Base-by-base conservation (phyloP, 2,888 invertebrate genomes). In the Acleris sparsana region DNA sequence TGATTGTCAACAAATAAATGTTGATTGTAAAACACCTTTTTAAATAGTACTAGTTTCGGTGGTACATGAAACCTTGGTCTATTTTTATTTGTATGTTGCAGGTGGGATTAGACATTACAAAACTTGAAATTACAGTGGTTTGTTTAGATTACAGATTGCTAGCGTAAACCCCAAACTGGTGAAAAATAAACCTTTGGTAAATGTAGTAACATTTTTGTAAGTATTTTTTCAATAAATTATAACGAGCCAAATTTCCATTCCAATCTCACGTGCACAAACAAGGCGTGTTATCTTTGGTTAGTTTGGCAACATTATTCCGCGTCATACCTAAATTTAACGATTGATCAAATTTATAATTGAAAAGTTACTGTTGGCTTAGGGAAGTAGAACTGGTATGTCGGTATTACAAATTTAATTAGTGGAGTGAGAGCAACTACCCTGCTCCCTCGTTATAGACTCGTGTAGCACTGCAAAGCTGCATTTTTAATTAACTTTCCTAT, bases 361-460 rank as follows among this genome's bases (percentile, higher is more conserved):
- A 74, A 77, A 76, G 73, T 79, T 77, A 72, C 68, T 75, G 76
- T 77, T 76, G 70, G 72, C 70, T 73, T 67, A 70, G 69, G 60
- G 49, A 44, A 39, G 49, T 44, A 69, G 57, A 48, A 59, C 62
- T 59, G 48, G 56, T 60, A 63, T 46, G 62, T 60, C 67, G 44
- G 53, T 59, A 59, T 64, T 67, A 67, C 68, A 70, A 71, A 70
- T 70, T 70, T 73, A 73, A 75, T 77, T 73, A 75, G 17, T 39
- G 13, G 39, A 39, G 39, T 39, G 46, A 71, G 68, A 48, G 63
- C 25, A 53, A 25, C 46, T 44, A 61, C 56, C 55, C 60, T 17
- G 46, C 63, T 57, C 52, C 20, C 49, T 49, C 29, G 57, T 29
- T 48, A 62, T 60, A 51, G 55, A 62, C 59, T 63, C 62, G 57